Evolutionary conservation across 2,888 invertebrate species (phyloP), one percentile per base, ranked within the genome.

Genomic region (Scaptodrosophila latifasciaeformis): DNA sequence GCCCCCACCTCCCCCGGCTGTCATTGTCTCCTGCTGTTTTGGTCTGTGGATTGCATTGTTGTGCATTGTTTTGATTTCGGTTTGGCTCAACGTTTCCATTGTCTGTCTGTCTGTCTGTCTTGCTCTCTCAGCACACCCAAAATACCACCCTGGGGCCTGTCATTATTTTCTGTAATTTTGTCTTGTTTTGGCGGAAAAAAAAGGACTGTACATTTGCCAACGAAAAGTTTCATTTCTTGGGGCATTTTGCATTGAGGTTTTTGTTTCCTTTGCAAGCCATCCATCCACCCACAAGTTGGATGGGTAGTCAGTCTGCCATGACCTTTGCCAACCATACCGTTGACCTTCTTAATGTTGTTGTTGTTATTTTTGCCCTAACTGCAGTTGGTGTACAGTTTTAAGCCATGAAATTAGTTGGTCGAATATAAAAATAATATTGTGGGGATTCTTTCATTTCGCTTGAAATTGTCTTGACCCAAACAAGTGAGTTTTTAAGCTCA

Each of bases 21-120:
- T 17, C 31, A 7, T 50, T 44, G 62, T 35, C 1, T 19, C 35
- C 46, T 45, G 44, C 44, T 18, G 54, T 18, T 18, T 40, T 17
- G 13, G n/a, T n/a, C 27, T 27, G 27, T 27, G 27, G 5, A 27
- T 40, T 24, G 39, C 39, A 49, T 31, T 31, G 31, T 31, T 31
- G 48, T 49, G 75, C 46, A 56, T 58, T 71, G 71, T 72, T 72
- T 78, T 78, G 72, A 78, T 72, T 72, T 72, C 71, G 71, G 76
- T 77, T 61, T 55, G 72, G 30, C n/a, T 12, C 35, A 35, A 13
- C 17, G 13, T 17, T 37, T 37, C 10, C 17, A 17, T 37, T 37
- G 37, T 17, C 17, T 71, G 67, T 59, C 59, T 46, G 24, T 39
- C 40, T 34, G 3, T 2, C 48, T 47, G 29, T 50, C 31, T 47